phyloP scores from a whole-genome alignment of 1,140 invertebrate species.

The Agrilus planipennis region DNA sequence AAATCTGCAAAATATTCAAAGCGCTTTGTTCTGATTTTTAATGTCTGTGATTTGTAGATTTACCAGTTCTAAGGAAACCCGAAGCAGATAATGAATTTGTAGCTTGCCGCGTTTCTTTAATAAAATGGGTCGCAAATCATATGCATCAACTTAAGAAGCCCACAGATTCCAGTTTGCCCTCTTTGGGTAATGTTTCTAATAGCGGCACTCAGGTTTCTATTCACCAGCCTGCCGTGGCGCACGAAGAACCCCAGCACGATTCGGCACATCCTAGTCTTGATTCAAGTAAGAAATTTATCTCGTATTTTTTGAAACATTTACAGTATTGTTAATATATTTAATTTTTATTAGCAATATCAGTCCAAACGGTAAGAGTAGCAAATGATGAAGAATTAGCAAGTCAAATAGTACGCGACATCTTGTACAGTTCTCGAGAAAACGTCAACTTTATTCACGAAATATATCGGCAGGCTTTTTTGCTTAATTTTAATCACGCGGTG shows the following conservation, averaged over 20 bases:
- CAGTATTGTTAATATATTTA: background rate
- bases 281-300: conserved; percentile 23
- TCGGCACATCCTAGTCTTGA: conserved; percentile 28
- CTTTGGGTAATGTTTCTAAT: conserved; percentile 6
- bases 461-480: conserved; percentile 82
- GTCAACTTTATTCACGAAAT: conserved; percentile 92
- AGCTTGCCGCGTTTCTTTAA: conserved; percentile 68
- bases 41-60: conserved; percentile 37
- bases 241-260: conserved; percentile 26
- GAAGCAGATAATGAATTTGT: conserved; percentile 54
- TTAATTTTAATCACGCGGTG: conserved; percentile 77
- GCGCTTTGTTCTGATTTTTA: too few relatives aligned
- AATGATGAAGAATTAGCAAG: conserved; percentile 16
- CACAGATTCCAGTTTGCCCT: conserved; percentile 10
- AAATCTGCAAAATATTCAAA: conserved; percentile 2
- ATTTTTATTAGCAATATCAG: conserved; percentile 12
- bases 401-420: conserved; percentile 68
- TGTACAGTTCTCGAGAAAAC: conserved; percentile 82
- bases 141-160: conserved; percentile 43
- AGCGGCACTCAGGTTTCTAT: conserved; percentile 7
- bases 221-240: conserved; percentile 10
- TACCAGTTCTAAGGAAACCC: conserved; percentile 41
- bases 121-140: conserved; percentile 81
- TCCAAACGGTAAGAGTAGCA: conserved; percentile 16
- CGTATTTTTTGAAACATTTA: background rate